phyloP scores from a whole-genome alignment of 2,888 invertebrate genomes.

The Xestobium rufovillosum region DNA sequence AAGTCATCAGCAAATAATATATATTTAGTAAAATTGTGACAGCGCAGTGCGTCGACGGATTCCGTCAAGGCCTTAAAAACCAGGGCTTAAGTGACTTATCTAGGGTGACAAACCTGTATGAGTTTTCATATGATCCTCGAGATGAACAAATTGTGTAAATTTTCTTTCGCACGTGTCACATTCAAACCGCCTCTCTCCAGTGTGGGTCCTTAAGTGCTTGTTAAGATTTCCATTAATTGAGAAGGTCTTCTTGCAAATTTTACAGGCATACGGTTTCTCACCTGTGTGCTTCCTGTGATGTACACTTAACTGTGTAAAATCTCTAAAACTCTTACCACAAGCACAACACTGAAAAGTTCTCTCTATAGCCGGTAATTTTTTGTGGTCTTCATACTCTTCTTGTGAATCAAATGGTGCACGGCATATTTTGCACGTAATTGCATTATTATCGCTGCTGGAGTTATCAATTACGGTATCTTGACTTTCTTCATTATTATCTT shows the following conservation, averaged over 20 bases:
- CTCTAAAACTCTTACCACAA: conserved; percentile 35
- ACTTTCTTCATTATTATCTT: too few relatives aligned
- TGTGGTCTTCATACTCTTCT: conserved; percentile 28
- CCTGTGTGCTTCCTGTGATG: conserved; percentile 37
- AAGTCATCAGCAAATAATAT: too few relatives aligned
- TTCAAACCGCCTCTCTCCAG: conserved; percentile 29
- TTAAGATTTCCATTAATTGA: conserved; percentile 38
- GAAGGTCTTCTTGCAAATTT: conserved; percentile 34
- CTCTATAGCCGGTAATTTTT: conserved; percentile 25
- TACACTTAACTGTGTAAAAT: conserved; percentile 36
- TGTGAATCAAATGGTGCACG: conserved; percentile 25
- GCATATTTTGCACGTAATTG: conserved; percentile 33
- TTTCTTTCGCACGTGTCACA: conserved; percentile 35
- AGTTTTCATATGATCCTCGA: conserved; percentile 36
- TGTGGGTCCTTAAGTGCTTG: conserved; percentile 36
- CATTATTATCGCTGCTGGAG: too few relatives aligned
- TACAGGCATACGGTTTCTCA: conserved; percentile 37
- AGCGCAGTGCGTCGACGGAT: too few relatives aligned
- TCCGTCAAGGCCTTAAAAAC: too few relatives aligned
- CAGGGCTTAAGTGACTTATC: too few relatives aligned
- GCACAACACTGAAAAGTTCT: conserved; percentile 33
- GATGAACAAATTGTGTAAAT: conserved; percentile 37
- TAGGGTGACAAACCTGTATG: too few relatives aligned
- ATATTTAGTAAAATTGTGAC: too few relatives aligned
- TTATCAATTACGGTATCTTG: too few relatives aligned